These are phyloP conservation scores for Bradynema listronoti DNA, from an alignment of 1,140 invertebrate species.

Conservation along the genomic window DNA sequence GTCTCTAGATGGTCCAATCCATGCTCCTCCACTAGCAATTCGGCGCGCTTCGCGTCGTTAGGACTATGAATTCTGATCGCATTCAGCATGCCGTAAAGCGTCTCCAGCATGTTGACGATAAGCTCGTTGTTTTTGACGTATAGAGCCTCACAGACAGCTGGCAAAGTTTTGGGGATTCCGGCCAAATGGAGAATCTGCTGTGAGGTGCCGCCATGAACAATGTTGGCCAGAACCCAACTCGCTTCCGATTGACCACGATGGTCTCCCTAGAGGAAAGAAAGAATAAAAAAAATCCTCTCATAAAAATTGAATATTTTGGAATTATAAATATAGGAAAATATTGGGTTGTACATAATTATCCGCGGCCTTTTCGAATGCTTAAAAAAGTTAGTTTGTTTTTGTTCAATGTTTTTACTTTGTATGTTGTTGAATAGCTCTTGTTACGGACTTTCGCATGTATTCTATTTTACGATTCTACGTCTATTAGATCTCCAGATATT, in stretches of 20 bases:
- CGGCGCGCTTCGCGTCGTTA: constrained; percentile 3
- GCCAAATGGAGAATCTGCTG: constrained; percentile 27
- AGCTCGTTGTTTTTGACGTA: constrained; percentile 28
- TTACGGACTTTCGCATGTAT: too few species aligned
- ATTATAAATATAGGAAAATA: too few species aligned
- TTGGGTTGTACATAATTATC: too few species aligned
- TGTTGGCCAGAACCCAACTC: constrained; percentile 26
- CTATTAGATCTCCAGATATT: too few species aligned
- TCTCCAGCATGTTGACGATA: constrained; percentile 18
- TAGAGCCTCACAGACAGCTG: constrained; percentile 19
- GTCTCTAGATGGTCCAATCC: constrained; percentile 23
- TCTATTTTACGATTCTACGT: too few species aligned
- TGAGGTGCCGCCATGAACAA: constrained; percentile 24
- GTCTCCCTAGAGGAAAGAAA: constrained; percentile 12
- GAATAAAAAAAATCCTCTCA: not conserved
- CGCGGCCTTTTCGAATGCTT: too few species aligned
- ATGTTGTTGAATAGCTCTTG: too few species aligned
- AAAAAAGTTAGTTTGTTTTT: too few species aligned
- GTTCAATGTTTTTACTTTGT: too few species aligned
- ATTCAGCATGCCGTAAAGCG: constrained; percentile 13
- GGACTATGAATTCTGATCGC: constrained; percentile 20
- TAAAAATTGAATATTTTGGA: not conserved
- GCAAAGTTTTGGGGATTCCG: not conserved
- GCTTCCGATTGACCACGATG: constrained; percentile 30
- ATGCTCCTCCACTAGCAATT: constrained; percentile 21